phyloP scores from a whole-genome alignment of 2,888 invertebrate genomes.

The Ochropleura plecta region DNA sequence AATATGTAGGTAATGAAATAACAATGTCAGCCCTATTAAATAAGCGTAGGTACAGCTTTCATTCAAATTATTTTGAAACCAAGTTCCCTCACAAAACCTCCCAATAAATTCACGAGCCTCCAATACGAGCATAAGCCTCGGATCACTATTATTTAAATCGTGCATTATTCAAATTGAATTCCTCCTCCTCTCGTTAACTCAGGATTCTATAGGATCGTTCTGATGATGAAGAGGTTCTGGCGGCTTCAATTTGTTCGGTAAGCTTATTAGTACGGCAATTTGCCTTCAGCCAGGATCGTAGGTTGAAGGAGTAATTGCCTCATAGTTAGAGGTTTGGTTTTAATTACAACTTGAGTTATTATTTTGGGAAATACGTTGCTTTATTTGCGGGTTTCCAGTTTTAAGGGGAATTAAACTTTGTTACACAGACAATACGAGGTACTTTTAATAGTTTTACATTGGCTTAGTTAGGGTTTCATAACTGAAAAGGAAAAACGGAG shows the following conservation, averaged over 20 bases:
- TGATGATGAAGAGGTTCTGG: constrained; percentile 38
- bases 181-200: constrained; percentile 13
- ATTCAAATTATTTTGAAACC: neutral
- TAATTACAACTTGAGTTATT: constrained; percentile 8
- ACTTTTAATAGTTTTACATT: neutral
- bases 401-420: neutral
- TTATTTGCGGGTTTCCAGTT: neutral
- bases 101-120: constrained; percentile 19
- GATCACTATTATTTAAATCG: constrained; percentile 45
- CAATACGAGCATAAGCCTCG: neutral
- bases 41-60: neutral
- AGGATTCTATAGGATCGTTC: constrained; percentile 21
- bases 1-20: too few relatives aligned
- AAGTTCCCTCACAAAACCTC: constrained; percentile 13
- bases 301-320: constrained; percentile 30
- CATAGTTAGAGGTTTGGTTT: constrained; percentile 14
- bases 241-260: constrained; percentile 38
- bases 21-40: too few relatives aligned
- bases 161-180: constrained; percentile 49
- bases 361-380: neutral
- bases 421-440: neutral
- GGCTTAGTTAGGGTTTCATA: too few relatives aligned
- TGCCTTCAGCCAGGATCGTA: constrained; percentile 22
- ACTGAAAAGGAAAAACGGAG: too few relatives aligned
- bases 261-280: constrained; percentile 46